Evolutionary conservation across 1,140 invertebrate species (phyloP).

Genomic region (Lucilia sericata): DNA sequence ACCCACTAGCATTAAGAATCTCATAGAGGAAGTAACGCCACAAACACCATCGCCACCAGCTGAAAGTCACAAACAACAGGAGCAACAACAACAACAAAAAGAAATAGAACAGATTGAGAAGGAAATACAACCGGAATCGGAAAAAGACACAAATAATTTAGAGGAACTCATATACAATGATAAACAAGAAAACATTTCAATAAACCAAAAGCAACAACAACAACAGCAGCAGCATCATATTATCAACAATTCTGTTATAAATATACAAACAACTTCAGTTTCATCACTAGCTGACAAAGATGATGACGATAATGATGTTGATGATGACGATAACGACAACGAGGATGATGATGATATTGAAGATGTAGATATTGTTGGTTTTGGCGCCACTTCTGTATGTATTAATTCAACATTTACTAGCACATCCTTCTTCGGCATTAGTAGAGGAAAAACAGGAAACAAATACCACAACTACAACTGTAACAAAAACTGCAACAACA

Average conservation of each 20-base stretch:
- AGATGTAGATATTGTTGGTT: slow-evolving; percentile 61
- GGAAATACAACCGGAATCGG: slow-evolving; percentile 26
- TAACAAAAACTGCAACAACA: slow-evolving; percentile 50
- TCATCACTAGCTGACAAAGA: slow-evolving; percentile 44
- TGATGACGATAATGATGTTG: slow-evolving; percentile 47
- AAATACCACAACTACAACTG: neutral
- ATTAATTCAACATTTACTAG: slow-evolving; percentile 48
- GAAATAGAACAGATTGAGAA: slow-evolving; percentile 54
- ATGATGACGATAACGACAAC: slow-evolving; percentile 48
- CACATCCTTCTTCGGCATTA: slow-evolving; percentile 54
- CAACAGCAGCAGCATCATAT: slow-evolving; percentile 16
- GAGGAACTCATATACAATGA: neutral
- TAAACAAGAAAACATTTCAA: slow-evolving; percentile 43
- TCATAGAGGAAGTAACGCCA: slow-evolving; percentile 57
- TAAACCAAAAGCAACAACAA: slow-evolving; percentile 50
- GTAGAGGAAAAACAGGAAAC: slow-evolving; percentile 52
- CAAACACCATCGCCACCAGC: slow-evolving; percentile 41
- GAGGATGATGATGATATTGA: slow-evolving; percentile 56
- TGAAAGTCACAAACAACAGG: slow-evolving; percentile 7
- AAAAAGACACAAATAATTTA: slow-evolving; percentile 19
- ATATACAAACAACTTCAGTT: neutral
- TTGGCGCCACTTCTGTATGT: slow-evolving; percentile 50
- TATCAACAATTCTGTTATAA: neutral
- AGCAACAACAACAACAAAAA: slow-evolving; percentile 60
- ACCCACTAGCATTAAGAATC: slow-evolving; percentile 64